Evolutionary conservation across 2,113 vertebrate genomes (phyloP), one percentile per base, ranked within the genome.

Genomic region (Falco punctatus): DNA sequence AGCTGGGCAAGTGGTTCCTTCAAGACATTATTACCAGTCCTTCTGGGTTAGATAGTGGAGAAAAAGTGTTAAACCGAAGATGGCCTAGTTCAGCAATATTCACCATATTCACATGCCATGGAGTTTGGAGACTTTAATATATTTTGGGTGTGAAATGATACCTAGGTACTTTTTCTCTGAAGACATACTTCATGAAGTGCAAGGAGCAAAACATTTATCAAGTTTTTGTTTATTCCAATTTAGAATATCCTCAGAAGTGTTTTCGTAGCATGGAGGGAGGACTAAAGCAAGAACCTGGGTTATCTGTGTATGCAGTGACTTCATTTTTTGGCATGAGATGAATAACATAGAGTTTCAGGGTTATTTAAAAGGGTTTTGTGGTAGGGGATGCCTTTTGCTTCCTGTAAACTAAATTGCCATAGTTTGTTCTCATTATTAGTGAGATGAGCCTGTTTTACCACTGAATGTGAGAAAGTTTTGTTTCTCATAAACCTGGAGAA

Each of bases 41-140:
- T 90, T 55, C 52, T 85, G 49, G 32, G 35, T 79, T 35, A 91
- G 48, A 58, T n/a, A 48, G 13, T 16, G 32, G 61, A 80, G 24
- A 48, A 74, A n/a, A 64, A 23, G 4, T 22, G 9, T 49, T 75
- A 62, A 89, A 69, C 20, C 5, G 23, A 82, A 84, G 27, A 15
- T 35, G 26, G 11, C 26, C 38, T 30, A 42, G 9, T 4, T 72
- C 42, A 57, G 21, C 24, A 40, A 15, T 38, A 51, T 35, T 77
- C 13, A 11, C 15, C 24, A 3, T 69, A 51, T 33, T 90, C 46
- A 3, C 6, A 3, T 0, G 6, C 49, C 6, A 0, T 26, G 15
- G 24, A 15, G 21, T 62, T 78, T 38, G 69, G 52, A 75, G 49
- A 11, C 8, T 61, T 49, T 33, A 15, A 30, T 40, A 7, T 51